Evolutionary conservation across 2,113 vertebrate genomes (phyloP).

Genomic region (Limnothrissa miodon): DNA sequence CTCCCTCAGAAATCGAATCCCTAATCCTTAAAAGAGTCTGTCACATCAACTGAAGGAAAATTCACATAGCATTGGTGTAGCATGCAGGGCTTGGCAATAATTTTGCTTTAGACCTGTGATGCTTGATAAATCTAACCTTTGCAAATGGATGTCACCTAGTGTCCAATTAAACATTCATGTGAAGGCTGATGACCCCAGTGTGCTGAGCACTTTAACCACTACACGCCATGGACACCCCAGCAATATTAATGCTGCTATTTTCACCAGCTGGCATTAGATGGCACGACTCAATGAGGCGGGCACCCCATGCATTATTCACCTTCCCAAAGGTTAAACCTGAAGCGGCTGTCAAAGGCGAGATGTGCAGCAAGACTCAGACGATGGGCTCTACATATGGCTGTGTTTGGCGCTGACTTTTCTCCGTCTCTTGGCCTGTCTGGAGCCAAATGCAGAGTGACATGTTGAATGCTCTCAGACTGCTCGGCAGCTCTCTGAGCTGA

Average conservation of each 20-base stretch:
- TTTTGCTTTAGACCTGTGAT: slow-evolving; percentile 32
- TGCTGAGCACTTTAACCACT: slow-evolving; percentile 4
- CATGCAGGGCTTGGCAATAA: slow-evolving; percentile 30
- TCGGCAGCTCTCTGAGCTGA: neutral
- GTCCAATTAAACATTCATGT: slow-evolving; percentile 40
- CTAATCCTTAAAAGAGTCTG: neutral
- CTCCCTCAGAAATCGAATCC: neutral
- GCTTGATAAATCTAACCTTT: slow-evolving; percentile 44
- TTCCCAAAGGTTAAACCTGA: slow-evolving; percentile 25
- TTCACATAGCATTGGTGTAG: neutral
- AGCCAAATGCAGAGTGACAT: slow-evolving; percentile 12
- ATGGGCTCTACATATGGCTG: slow-evolving; percentile 23
- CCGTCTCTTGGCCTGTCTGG: neutral
- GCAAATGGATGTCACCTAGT: slow-evolving; percentile 31
- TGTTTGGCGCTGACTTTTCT: neutral
- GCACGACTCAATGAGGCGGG: slow-evolving; percentile 14
- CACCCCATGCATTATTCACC: slow-evolving; percentile 35
- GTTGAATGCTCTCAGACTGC: neutral
- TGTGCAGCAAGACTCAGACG: slow-evolving; percentile 18
- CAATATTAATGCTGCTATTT: slow-evolving; percentile 25
- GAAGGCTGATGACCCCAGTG: slow-evolving; percentile 26
- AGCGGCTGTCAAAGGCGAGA: slow-evolving; percentile 27
- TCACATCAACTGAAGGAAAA: neutral
- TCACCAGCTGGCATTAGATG: slow-evolving; percentile 11
- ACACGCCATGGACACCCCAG: slow-evolving; percentile 8